Evolutionary conservation across 1,140 invertebrate species (phyloP).

Genomic region (Procambarus virginalis): DNA sequence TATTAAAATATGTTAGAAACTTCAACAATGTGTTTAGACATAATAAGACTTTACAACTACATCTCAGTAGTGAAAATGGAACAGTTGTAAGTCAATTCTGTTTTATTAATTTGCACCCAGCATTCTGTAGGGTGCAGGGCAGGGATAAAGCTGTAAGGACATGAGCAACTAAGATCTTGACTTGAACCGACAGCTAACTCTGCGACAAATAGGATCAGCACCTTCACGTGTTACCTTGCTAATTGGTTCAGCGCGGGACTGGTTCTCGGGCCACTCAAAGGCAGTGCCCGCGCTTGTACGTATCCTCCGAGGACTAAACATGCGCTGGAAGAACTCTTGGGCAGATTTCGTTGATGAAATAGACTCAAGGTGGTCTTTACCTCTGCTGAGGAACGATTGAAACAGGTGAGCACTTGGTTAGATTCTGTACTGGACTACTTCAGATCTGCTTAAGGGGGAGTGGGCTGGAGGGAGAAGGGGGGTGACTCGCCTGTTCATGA

Average conservation of each 20-base stretch:
- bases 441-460: not conserved
- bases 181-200: not conserved
- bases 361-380: slow-evolving; percentile 5
- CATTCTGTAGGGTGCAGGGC: too few species aligned
- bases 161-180: not conserved
- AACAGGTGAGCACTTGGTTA: slow-evolving; percentile 6
- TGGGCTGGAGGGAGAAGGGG: not conserved
- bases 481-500: too few species aligned
- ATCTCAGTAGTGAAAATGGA: too few species aligned
- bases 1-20: too few species aligned
- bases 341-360: not conserved
- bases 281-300: not conserved
- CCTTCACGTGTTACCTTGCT: not conserved
- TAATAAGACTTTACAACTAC: too few species aligned
- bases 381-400: slow-evolving; percentile 33
- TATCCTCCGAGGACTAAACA: not conserved
- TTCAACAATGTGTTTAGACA: too few species aligned
- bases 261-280: not conserved
- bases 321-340: not conserved
- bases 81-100: too few species aligned
- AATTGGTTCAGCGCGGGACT: not conserved
- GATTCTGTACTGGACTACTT: not conserved
- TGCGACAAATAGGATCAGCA: not conserved
- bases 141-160: too few species aligned
- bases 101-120: too few species aligned